A percentile compares a stretch with the other conserved stretches of the same genome.
These are phyloP conservation scores for Thecophora atra DNA, from an alignment of 2,888 invertebrate species.

Conservation along the genomic window DNA sequence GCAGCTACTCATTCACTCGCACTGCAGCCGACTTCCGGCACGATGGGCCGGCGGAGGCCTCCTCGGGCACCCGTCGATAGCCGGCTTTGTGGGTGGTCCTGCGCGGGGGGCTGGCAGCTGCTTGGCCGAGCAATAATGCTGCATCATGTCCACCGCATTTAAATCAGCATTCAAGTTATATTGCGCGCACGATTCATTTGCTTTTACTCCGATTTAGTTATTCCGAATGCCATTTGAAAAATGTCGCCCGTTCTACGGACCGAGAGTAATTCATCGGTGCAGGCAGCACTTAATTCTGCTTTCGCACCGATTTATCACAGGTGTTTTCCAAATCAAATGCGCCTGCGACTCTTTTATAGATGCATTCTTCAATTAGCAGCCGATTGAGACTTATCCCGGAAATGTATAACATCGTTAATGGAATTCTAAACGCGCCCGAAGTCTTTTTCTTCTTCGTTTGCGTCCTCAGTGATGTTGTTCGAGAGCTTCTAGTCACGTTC, in stretches of 20 bases:
- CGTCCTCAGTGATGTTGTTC: too few species aligned
- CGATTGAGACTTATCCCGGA: too few species aligned
- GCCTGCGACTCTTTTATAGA: too few species aligned
- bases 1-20: neutral
- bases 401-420: too few species aligned
- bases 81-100: neutral
- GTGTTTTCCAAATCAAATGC: neutral
- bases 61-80: neutral
- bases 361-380: too few species aligned
- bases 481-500: too few species aligned
- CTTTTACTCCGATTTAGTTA: conserved; percentile 47
- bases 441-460: too few species aligned
- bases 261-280: conserved; percentile 58
- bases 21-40: neutral
- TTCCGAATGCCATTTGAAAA: conserved; percentile 52
- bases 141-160: conserved; percentile 32
- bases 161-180: conserved; percentile 29
- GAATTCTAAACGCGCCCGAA: too few species aligned
- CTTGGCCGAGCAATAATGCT: conserved; percentile 27
- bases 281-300: conserved; percentile 46
- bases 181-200: conserved; percentile 53
- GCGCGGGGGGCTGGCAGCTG: neutral
- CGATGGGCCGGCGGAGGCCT: too few species aligned
- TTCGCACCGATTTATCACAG: conserved; percentile 15
- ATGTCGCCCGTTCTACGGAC: conserved; percentile 57